These are phyloP conservation scores for Digitonthophagus gazella DNA, from an alignment of 2,888 invertebrate species.

Conservation along the genomic window DNA sequence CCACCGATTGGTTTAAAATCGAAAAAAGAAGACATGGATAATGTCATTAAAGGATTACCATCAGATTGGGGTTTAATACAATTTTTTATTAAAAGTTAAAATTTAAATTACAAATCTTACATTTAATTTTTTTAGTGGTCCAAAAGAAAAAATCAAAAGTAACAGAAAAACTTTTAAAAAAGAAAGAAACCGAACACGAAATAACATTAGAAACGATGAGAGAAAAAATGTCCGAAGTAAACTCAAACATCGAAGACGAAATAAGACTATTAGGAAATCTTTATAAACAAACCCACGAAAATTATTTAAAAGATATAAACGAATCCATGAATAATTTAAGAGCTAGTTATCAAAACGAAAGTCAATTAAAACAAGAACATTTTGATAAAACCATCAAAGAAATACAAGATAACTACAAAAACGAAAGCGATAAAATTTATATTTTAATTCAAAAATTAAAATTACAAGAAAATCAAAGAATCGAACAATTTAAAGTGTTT, in stretches of 20 bases:
- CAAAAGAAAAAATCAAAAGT: conserved; percentile 19
- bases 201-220: conserved; percentile 18
- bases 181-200: conserved; percentile 18
- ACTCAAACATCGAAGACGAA: conserved; percentile 21
- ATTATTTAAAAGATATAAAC: conserved; percentile 7
- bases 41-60: conserved; percentile 22
- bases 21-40: conserved; percentile 9
- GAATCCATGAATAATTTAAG: conserved; percentile 10
- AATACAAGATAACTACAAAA: conserved; percentile 5
- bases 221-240: conserved; percentile 14
- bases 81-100: too few relatives aligned
- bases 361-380: conserved; percentile 2
- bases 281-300: conserved; percentile 19
- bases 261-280: conserved; percentile 15
- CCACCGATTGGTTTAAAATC: neutral
- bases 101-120: neutral
- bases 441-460: conserved; percentile 19
- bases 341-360: neutral
- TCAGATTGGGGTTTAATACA: conserved; percentile 25
- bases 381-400: conserved; percentile 14
- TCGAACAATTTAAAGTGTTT: conserved; percentile 15
- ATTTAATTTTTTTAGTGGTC: conserved; percentile 14
- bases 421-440: conserved; percentile 9
- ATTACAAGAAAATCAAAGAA: conserved; percentile 4
- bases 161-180: conserved; percentile 13